Percentiles rank a stretch among this genome's conserved stretches.
Conservation (phyloP, 1,140 invertebrate species). For the Nymphalis io region DNA sequence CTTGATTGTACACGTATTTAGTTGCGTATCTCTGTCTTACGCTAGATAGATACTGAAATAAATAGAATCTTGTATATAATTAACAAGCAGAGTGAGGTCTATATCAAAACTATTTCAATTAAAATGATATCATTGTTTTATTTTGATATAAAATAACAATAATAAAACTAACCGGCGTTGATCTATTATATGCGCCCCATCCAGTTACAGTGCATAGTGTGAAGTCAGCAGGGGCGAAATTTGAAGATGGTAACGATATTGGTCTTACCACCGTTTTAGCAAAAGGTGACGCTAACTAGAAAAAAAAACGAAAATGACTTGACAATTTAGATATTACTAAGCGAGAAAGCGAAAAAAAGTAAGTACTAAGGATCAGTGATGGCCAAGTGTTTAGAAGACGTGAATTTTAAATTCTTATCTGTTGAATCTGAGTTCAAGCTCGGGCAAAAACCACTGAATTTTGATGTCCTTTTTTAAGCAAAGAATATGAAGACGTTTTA, state of each 20-base stretch:
- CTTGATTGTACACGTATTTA: slow-evolving; percentile 38
- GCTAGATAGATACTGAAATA: slow-evolving; percentile 20
- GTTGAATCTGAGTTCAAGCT: no score
- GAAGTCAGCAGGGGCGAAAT: slow-evolving; percentile 41
- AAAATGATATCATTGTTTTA: background rate
- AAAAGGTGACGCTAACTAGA: slow-evolving; percentile 32
- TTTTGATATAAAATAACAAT: background rate
- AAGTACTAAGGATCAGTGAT: no score
- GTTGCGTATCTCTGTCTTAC: slow-evolving; percentile 20
- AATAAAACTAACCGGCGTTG: slow-evolving; percentile 24
- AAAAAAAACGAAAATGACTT: background rate
- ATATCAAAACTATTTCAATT: no score
- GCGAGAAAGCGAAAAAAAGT: no score
- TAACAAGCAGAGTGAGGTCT: no score
- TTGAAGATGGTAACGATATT: slow-evolving; percentile 34
- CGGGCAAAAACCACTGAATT: no score
- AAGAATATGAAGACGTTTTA: no score
- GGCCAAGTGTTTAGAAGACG: no score
- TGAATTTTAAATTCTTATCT: no score
- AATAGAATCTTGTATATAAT: background rate
- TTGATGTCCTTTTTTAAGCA: no score
- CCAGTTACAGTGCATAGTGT: slow-evolving; percentile 46
- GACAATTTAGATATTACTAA: no score
- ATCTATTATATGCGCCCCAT: slow-evolving; percentile 44
- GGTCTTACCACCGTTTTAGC: slow-evolving; percentile 24